Evolutionary conservation across 1,140 invertebrate genomes (phyloP), one percentile per base, ranked within the genome.

Genomic region (Drosophila varians): DNA sequence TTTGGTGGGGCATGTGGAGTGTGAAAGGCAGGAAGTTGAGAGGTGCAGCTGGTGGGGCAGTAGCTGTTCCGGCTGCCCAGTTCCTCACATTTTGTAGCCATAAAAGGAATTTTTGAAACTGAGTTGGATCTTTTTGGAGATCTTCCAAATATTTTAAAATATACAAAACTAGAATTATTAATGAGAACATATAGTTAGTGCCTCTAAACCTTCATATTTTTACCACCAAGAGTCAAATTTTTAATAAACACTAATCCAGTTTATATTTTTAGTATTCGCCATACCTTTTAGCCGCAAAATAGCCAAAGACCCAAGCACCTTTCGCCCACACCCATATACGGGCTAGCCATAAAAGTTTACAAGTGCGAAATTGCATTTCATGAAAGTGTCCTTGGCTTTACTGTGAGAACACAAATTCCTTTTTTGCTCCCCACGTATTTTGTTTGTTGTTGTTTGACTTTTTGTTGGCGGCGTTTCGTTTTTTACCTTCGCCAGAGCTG

Each of bases 321-420:
- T 25, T 40, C 4, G n/a, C 14, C 53, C 14, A 18, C 46, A 65
- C 49, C 58, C 45, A 62, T 56, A 62, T 56, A 72, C 54, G 51
- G 58, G 64, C 62, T 16, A 86, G 73, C 82, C 82, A 86, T 86
- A 80, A 87, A 87, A 87, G 82, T 87, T 87, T 87, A 82, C 82
- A 82, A 87, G 82, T 84, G 80, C 77, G 82, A 87, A 87, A 87
- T 87, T 87, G 82, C 82, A 87, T 87, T 87, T 87, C 82, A 87
- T 87, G 82, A 56, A 87, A 87, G 83, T 87, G 82, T 87, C 77
- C 82, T 87, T 87, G 82, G 80, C 77, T 87, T 82, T 77, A 62
- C 51, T 45, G 80, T 72, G 76, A 76, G 82, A 66, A 66, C 64
- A 66, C 47, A 43, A 51, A 71, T 55, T 43, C 46, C 28, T 34